phyloP scores from a whole-genome alignment of 1,140 invertebrate genomes.

The Cydia amplana region DNA sequence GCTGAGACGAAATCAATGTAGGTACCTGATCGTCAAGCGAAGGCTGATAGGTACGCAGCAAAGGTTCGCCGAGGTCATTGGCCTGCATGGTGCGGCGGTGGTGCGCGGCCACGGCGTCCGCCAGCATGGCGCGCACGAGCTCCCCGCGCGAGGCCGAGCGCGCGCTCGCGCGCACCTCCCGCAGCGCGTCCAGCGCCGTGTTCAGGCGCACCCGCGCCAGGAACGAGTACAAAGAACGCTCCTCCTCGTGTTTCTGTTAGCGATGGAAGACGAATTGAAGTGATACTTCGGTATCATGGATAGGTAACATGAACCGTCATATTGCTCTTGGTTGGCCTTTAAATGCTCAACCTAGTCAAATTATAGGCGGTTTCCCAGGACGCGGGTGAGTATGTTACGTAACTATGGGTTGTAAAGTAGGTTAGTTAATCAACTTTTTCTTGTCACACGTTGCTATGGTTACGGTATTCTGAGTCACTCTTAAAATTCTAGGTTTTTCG shows the following conservation, averaged over 20 bases:
- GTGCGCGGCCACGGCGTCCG: conserved; percentile 51
- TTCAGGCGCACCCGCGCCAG: conserved; percentile 57
- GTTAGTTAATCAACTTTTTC: too few species aligned
- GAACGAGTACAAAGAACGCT: conserved; percentile 59
- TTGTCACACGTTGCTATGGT: too few species aligned
- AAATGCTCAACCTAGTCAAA: too few species aligned
- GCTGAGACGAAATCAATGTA: neutral
- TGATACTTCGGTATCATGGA: too few species aligned
- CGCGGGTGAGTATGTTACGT: too few species aligned
- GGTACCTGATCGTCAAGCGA: conserved; percentile 57
- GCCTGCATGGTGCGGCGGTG: conserved; percentile 40
- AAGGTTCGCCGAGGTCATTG: conserved; percentile 31
- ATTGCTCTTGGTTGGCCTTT: too few species aligned
- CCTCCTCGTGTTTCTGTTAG: conserved; percentile 53
- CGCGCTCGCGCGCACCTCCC: conserved; percentile 37
- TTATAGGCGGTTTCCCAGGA: too few species aligned
- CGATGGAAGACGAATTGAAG: neutral
- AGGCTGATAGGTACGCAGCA: conserved; percentile 55
- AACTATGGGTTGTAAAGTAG: too few species aligned
- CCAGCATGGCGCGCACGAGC: conserved; percentile 47
- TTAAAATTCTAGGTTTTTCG: too few species aligned
- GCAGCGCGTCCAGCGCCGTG: conserved; percentile 59
- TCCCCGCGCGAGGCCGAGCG: conserved; percentile 58
- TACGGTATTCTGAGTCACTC: too few species aligned
- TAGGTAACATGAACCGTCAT: too few species aligned